Base-by-base conservation (phyloP, 2,113 vertebrate genomes). In the Rhegmatorhina hoffmannsi region DNA sequence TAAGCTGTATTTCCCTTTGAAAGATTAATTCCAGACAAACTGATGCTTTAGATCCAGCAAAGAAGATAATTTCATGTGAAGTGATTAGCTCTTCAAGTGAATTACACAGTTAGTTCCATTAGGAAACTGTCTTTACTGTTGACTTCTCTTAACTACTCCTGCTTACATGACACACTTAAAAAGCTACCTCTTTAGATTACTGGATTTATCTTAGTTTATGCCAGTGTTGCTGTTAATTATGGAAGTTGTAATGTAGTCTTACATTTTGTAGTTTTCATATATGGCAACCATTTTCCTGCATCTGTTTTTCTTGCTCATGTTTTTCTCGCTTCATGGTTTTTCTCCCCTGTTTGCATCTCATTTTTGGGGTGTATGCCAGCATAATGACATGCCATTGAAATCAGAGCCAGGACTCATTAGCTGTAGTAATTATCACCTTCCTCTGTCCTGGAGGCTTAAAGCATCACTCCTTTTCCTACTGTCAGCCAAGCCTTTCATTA, bases 351-450 rank as follows among this genome's bases (percentile, higher is more conserved):
- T 75, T 64, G 29, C 60, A 49, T 62, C 62, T 84, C 25, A 17
- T 79, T 82, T 89, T 89, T 28, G 59, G 59, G 18, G 31, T 63
- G 34, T 58, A 33, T 69, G 81, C 84, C 74, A 91, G 31, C 46
- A 62, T 34, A 85, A 87, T 44, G 66, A 82, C 46, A 77, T 9
- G n/a, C 6, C 13, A 60, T 28, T 59, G 78, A 84, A 92, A 82
- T 89, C 44, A 87, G 49, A 79, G 84, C 87, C 84, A 91, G 53
- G 33, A 78, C 62, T 77, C 73, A 64, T 92, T 81, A 94, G 58
- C 28, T 91, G 36, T 44, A 36, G 60, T 62, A 87, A 95, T 92
- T 84, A 72, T 9, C 52, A 87, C 56, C 28, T 92, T 89, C n/a
- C 24, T 70, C 52, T 77, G 11, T 66, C 50, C 76, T 47, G 52